Evolutionary conservation across 2,113 vertebrate species (phyloP).

Genomic region (Polypterus senegalus): DNA sequence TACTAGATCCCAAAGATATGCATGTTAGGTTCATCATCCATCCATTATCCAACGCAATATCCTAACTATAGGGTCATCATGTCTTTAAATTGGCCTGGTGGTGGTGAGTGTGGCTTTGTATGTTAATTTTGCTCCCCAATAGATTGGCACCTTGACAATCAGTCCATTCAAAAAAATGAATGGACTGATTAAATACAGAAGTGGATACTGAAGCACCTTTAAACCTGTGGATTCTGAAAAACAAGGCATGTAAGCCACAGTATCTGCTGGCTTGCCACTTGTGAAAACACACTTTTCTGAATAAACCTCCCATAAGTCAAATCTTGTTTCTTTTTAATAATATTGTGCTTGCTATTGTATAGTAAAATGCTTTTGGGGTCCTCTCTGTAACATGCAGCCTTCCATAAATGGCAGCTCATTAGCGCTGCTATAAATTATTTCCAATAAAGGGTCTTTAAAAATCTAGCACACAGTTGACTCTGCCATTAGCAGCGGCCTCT

Average conservation of each 20-base stretch:
- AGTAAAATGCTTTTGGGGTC: constrained; percentile 1
- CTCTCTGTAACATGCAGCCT: constrained; percentile 8
- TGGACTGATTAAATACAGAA: too few relatives aligned
- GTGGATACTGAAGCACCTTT: too few relatives aligned
- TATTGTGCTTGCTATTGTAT: neutral
- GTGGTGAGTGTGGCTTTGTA: too few relatives aligned
- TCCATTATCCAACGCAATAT: too few relatives aligned
- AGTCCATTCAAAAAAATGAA: too few relatives aligned
- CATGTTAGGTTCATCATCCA: too few relatives aligned
- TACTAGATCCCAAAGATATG: too few relatives aligned
- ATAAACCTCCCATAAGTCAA: neutral
- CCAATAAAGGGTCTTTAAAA: constrained; percentile 5
- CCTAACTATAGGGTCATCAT: too few relatives aligned
- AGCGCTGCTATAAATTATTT: constrained; percentile 24
- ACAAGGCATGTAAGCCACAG: neutral
- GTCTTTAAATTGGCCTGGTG: too few relatives aligned
- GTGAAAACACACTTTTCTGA: too few relatives aligned
- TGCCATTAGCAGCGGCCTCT: neutral
- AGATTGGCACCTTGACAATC: too few relatives aligned
- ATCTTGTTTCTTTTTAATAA: constrained; percentile 11
- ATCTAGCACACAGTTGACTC: neutral
- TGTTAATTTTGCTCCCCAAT: too few relatives aligned
- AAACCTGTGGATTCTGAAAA: neutral
- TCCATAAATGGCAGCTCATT: constrained; percentile 16
- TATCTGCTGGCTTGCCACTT: neutral